These are phyloP conservation scores for Gorsachius goisagi DNA, from an alignment of 2,113 vertebrate genomes.

Conservation along the genomic window DNA sequence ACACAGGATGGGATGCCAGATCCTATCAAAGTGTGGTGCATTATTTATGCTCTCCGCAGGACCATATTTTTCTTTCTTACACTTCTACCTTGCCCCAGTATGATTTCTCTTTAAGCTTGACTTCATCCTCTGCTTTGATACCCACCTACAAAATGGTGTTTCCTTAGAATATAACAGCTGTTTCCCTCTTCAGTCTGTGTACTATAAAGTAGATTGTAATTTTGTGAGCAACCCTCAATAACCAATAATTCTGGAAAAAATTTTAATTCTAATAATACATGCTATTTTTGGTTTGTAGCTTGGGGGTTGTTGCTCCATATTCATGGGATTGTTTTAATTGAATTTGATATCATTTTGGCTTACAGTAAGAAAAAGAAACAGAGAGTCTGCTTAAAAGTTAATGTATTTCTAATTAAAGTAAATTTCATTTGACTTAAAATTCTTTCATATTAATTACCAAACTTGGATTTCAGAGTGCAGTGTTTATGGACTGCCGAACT, in stretches of 20 bases:
- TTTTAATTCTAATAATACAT: not conserved
- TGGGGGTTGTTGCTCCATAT: not conserved
- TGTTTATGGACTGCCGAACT: slow-evolving; percentile 1
- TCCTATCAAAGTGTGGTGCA: not conserved
- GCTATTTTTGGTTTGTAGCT: not conserved
- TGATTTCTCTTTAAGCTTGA: not conserved
- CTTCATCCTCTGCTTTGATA: not conserved
- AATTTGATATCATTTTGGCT: not conserved
- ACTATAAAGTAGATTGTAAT: not conserved
- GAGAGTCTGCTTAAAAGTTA: not conserved
- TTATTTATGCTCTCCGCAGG: not conserved
- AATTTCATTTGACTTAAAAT: slow-evolving; percentile 9
- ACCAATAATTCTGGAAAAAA: not conserved
- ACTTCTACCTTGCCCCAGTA: not conserved
- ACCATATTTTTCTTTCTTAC: not conserved
- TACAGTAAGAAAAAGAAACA: not conserved
- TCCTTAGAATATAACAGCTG: not conserved
- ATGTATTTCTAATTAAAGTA: slow-evolving; percentile 13
- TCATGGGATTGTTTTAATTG: not conserved
- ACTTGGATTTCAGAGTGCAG: slow-evolving; percentile 11
- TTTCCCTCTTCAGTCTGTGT: not conserved
- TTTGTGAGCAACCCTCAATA: not conserved
- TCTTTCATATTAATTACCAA: slow-evolving; percentile 11
- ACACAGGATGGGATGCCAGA: not conserved
- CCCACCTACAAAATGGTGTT: not conserved